phyloP scores from a whole-genome alignment of 2,113 vertebrate species.

The Pseudolaguvia tuberculata region DNA sequence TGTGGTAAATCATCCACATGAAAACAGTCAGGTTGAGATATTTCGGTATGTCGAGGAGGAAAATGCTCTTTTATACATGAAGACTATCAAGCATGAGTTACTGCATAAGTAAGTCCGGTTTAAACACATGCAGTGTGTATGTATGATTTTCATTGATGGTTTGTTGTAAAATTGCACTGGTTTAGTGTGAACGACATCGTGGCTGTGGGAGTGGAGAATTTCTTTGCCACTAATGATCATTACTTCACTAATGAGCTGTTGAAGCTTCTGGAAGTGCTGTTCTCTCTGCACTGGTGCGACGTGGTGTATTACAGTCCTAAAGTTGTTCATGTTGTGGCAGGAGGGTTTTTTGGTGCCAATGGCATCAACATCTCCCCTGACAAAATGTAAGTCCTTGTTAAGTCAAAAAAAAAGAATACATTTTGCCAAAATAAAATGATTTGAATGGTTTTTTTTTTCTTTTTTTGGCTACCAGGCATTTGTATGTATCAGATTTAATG shows the following conservation, averaged over 20 bases:
- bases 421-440: not conserved
- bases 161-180: constrained; percentile 33
- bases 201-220: constrained; percentile 79
- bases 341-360: constrained; percentile 76
- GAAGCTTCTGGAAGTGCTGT: constrained; percentile 61
- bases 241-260: constrained; percentile 68
- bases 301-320: constrained; percentile 84
- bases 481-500: constrained; percentile 75
- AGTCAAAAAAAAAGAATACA: not conserved
- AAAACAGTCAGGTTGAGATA: constrained; percentile 77
- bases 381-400: constrained; percentile 67
- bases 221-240: constrained; percentile 90
- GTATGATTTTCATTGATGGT: not conserved
- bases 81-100: constrained; percentile 81
- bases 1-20: constrained; percentile 84
- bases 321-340: constrained; percentile 79
- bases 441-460: not conserved
- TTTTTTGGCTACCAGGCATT: constrained; percentile 62
- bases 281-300: constrained; percentile 72
- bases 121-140: not conserved
- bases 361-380: constrained; percentile 86
- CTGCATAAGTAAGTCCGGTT: constrained; percentile 73
- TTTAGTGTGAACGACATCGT: constrained; percentile 85
- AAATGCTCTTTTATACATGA: constrained; percentile 74
- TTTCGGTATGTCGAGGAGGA: constrained; percentile 81